Evolutionary conservation across 1,140 invertebrate genomes (phyloP), one percentile per base, ranked within the genome.

Genomic region (Popillia japonica): DNA sequence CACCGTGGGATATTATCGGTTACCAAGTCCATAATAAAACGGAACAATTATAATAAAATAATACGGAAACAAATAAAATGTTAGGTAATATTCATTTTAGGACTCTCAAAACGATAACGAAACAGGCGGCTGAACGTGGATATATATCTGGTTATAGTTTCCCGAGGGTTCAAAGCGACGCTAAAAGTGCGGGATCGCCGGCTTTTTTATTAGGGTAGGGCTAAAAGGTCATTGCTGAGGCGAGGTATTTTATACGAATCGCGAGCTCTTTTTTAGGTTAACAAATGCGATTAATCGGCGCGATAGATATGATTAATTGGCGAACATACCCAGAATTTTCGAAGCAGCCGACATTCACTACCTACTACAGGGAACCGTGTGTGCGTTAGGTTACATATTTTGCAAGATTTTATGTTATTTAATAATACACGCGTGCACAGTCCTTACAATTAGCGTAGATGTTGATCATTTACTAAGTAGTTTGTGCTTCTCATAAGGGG

Each of bases 121-220:
- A 55, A 55, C 14, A 14, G 14, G 2, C 48, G 48, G 14, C 6
- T 55, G 14, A 55, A 55, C 48, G 48, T 55, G 48, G 48, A 44
- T 6, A n/a, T 55, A 55, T 55, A n/a, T 3, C 48, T 55, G n/a
- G 48, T n/a, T 55, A 55, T 55, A 17, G 48, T 55, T 17, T 55
- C 48, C 48, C 48, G 17, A 55, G 48, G 48, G 48, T n/a, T 17
- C 14, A 55, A 55, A 55, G 48, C 48, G 48, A 2, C 14, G 48
- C 14, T 55, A 17, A 55, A 55, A 17, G 48, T 55, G 48, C 48
- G 48, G 48, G 17, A 6, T 17, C 11, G 48, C 17, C 48, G 48
- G n/a, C 48, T 55, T 55, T 55, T 55, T 55, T 55, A 55, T 55
- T 55, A n/a, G 48, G 48, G 48, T 55, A 55, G 48, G 48, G 48